Evolutionary conservation across 2,797 vertebrate genomes (phyloP), one percentile per base, ranked within the genome.

Genomic region (Aldrovandia affinis): DNA sequence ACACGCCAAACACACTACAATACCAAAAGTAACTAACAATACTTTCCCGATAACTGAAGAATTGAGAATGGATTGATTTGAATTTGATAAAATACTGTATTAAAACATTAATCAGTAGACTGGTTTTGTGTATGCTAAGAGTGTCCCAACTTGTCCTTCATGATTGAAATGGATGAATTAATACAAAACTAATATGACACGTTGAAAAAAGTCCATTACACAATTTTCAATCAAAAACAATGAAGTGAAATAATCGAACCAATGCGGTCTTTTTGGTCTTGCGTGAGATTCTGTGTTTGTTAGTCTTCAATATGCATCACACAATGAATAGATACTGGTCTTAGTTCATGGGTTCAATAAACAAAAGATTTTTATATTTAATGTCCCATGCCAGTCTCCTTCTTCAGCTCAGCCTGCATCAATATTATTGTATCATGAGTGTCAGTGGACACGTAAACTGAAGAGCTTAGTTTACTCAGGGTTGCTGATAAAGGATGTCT

Each of bases 41-140:
- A 70, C 50, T 81, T 81, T 82, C 50, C 80, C 68, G 28, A 86
- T 86, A 65, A 81, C 86, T 59, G 80, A 80, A 77, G 57, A 68
- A 68, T 61, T 65, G 22, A 30, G 65, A 33, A 82, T 55, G 25
- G 59, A 25, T 75, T 25, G 1, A 8, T 42, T 75, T 44, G 0
- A 75, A 44, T 42, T 42, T 42, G 8, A 30, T 65, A 30, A n/a
- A 30, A 30, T 85, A 73, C 65, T 59, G 52, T 52, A 57, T 57
- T 59, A 20, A 52, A 59, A 39, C 39, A 63, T 44, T 68, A 30
- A 36, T 54, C 57, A 57, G 39, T 83, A 83, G 78, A 47, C 70
- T 44, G 55, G n/a, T 55, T 14, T 36, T 44, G 36, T 75, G 20
- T 75, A 2, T 75, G 18, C 9, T 39, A 42, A 42, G 39, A n/a